Base-by-base conservation (phyloP, 2,888 invertebrate genomes). In the Syritta pipiens region DNA sequence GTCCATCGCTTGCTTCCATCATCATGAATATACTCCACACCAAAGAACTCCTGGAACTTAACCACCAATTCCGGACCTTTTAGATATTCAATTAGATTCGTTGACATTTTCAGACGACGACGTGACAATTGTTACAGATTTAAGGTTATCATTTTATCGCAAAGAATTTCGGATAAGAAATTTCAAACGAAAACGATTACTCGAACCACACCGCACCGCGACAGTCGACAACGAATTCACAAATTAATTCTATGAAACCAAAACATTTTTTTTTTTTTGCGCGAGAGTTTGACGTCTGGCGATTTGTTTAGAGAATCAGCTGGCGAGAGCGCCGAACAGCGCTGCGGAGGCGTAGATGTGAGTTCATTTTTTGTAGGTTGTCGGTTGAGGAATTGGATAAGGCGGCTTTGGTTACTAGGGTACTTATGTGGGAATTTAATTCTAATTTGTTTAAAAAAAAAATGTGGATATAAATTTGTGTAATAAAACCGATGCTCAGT, bases 31-130 rank as follows among this genome's bases (percentile, higher is more conserved):
- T 91, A 91, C 82, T 90, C 90, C 20, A 96, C 92, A 69, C 96
- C 96, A 87, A 96, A 96, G 87, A 91, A 93, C 84, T 92, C 90
- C 88, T 96, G 96, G 84, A 96, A 93, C 86, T 92, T 91, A 17
- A 94, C 92, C 19, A 96, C 96, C 82, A 95, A 89, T 76, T 92
- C 88, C 4, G 96, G 94, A 85, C 93, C 93, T 86, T 94, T 94
- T 62, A 96, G 90, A 85, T 93, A 92, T 84, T 94, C 91, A 85
- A 95, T 90, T 1, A 89, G 86, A 79, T 53, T 42, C 22, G 40
- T 49, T 55, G 65, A 71, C 72, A 72, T 77, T 32, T 26, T 30
- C n/a, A n/a, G n/a, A n/a, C n/a, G 14, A 17, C 9, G n/a, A 14
- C 51, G 12, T 19, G 17, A 6, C 12, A 9, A 42, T 28, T 22